A percentile compares a stretch with the other conserved stretches of the same genome.
Evolutionary conservation across 2,888 invertebrate species (phyloP).

Genomic region (Oxycera nigricornis): DNA sequence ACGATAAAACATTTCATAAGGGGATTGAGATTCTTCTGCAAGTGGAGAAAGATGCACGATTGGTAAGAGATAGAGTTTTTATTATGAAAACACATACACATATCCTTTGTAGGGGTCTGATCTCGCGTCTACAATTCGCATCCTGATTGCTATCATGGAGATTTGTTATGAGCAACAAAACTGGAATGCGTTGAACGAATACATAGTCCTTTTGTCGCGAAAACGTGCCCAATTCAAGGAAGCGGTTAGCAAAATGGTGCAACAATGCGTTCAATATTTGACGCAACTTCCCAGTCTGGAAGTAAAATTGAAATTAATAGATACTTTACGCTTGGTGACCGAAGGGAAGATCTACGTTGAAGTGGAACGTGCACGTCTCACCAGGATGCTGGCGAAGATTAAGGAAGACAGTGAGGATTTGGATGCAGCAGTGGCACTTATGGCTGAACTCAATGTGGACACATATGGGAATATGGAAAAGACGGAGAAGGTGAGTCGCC

Average conservation of each 20-base stretch:
- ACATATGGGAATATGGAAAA: constrained; percentile 97
- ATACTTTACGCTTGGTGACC: constrained; percentile 87
- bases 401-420: constrained; percentile 79
- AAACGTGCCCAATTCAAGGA: constrained; percentile 87
- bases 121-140: constrained; percentile 85
- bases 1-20: constrained; percentile 60
- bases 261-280: constrained; percentile 86
- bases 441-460: constrained; percentile 86
- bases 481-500: constrained; percentile 75
- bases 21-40: constrained; percentile 28
- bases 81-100: too few relatives aligned
- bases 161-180: constrained; percentile 85
- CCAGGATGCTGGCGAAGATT: constrained; percentile 80
- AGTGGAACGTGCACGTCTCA: constrained; percentile 91
- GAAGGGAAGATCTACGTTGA: constrained; percentile 98
- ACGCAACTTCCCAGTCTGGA: constrained; percentile 85
- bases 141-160: constrained; percentile 86
- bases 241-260: constrained; percentile 91
- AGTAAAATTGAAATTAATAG: constrained; percentile 86
- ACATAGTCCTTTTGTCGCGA: constrained; percentile 85
- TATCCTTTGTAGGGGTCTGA: constrained; percentile 63
- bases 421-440: constrained; percentile 85
- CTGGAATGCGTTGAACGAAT: constrained; percentile 88
- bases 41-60: constrained; percentile 49
- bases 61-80: background rate